A percentile compares a stretch with the other conserved stretches of the same genome.
Conservation (phyloP, 2,113 vertebrate species). For the Naja naja region DNA sequence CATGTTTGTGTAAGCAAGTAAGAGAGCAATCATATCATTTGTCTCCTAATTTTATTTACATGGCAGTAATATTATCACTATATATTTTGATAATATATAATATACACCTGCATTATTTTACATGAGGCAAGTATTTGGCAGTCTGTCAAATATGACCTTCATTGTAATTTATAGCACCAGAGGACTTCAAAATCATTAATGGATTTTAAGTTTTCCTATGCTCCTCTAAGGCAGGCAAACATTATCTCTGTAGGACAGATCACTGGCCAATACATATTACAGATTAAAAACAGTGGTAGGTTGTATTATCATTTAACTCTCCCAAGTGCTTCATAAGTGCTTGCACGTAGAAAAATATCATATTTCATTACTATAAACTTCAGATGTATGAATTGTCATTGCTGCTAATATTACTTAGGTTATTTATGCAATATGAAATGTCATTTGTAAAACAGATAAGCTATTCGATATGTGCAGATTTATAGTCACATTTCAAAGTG, state of each 20-base stretch:
- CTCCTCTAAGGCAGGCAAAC: conserved; percentile 9
- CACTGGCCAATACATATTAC: background rate
- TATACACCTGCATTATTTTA: background rate
- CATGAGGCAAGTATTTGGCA: background rate
- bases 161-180: background rate
- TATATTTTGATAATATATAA: background rate
- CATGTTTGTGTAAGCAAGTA: background rate
- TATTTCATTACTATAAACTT: background rate
- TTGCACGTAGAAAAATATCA: background rate
- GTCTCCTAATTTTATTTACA: background rate
- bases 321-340: background rate
- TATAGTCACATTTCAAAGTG: background rate
- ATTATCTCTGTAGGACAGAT: conserved; percentile 29
- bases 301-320: background rate
- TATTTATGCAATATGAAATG: background rate
- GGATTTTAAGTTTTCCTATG: conserved; percentile 14
- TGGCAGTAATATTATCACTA: background rate
- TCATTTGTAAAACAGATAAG: background rate
- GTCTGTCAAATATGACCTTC: conserved; percentile 6
- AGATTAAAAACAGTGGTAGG: conserved; percentile 25
- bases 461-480: background rate
- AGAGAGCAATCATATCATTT: background rate
- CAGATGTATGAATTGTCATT: background rate
- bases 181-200: conserved; percentile 16
- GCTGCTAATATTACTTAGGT: background rate